Evolutionary conservation across 2,797 vertebrate species (phyloP).

Genomic region (Danio albolineatus): DNA sequence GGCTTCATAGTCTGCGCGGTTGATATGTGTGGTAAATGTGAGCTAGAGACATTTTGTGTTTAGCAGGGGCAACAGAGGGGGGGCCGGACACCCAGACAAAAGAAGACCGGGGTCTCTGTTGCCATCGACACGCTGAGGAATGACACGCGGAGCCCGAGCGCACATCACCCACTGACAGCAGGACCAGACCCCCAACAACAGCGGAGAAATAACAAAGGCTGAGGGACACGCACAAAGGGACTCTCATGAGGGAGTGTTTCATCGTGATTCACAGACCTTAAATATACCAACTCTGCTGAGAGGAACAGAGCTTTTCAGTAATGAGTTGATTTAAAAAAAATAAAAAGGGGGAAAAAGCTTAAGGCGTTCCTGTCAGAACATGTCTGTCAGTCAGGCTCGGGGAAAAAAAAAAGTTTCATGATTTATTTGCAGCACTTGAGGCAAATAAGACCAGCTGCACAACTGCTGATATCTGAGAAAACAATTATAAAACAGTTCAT

Average conservation of each 20-base stretch:
- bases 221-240: neutral
- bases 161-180: slow-evolving; percentile 50
- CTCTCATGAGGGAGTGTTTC: too few relatives aligned
- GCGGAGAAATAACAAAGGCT: slow-evolving; percentile 37
- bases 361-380: slow-evolving; percentile 62
- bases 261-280: too few relatives aligned
- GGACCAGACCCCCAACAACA: slow-evolving; percentile 53
- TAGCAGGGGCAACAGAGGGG: neutral
- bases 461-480: slow-evolving; percentile 13
- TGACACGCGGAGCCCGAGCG: slow-evolving; percentile 64
- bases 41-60: slow-evolving; percentile 21
- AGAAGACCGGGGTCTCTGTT: slow-evolving; percentile 51
- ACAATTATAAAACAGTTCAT: too few relatives aligned
- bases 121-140: slow-evolving; percentile 74
- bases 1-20: neutral
- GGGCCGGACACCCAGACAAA: slow-evolving; percentile 37
- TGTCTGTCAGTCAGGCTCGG: slow-evolving; percentile 60
- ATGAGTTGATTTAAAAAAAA: slow-evolving; percentile 52
- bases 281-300: slow-evolving; percentile 26
- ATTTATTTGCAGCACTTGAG: slow-evolving; percentile 59
- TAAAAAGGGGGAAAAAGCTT: neutral
- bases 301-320: slow-evolving; percentile 30
- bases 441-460: slow-evolving; percentile 2
- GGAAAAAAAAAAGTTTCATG: slow-evolving; percentile 53
- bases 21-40: slow-evolving; percentile 9